Percentiles rank a stretch among this genome's conserved stretches.
These are phyloP conservation scores for Engystomops pustulosus DNA, from an alignment of 2,113 vertebrate species.

Conservation along the genomic window DNA sequence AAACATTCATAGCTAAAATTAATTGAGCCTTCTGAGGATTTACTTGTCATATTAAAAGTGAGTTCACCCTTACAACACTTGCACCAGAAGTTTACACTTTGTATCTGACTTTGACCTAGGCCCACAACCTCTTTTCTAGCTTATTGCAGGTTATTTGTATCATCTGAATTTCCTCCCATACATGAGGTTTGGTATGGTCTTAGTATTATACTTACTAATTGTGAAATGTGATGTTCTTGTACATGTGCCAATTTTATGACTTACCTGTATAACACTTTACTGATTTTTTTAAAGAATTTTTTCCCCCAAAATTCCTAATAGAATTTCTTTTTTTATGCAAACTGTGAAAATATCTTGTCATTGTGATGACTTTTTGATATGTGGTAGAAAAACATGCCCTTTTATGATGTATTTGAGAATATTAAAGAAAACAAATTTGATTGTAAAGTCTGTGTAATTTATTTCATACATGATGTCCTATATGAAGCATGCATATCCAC, in stretches of 20 bases:
- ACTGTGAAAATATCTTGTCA: slow-evolving; percentile 62
- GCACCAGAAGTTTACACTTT: neutral
- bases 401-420: slow-evolving; percentile 81
- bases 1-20: neutral
- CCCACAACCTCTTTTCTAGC: neutral
- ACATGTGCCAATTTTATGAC: slow-evolving; percentile 71
- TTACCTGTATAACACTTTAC: slow-evolving; percentile 74
- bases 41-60: neutral
- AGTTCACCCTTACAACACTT: neutral
- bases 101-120: neutral
- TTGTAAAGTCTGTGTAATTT: slow-evolving; percentile 18
- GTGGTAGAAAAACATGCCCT: slow-evolving; percentile 75
- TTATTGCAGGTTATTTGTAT: neutral
- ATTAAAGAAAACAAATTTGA: slow-evolving; percentile 71
- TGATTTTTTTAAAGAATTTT: slow-evolving; percentile 70
- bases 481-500: too few species aligned
- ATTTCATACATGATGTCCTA: too few species aligned
- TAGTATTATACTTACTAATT: slow-evolving; percentile 66
- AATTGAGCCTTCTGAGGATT: neutral
- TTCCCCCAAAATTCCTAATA: slow-evolving; percentile 74
- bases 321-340: slow-evolving; percentile 71
- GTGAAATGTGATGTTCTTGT: slow-evolving; percentile 68
- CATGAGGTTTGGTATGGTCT: slow-evolving; percentile 71
- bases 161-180: slow-evolving; percentile 62
- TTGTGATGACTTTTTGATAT: slow-evolving; percentile 85